Evolutionary conservation across 2,888 invertebrate genomes (phyloP).

Genomic region (Lasiommata megera): DNA sequence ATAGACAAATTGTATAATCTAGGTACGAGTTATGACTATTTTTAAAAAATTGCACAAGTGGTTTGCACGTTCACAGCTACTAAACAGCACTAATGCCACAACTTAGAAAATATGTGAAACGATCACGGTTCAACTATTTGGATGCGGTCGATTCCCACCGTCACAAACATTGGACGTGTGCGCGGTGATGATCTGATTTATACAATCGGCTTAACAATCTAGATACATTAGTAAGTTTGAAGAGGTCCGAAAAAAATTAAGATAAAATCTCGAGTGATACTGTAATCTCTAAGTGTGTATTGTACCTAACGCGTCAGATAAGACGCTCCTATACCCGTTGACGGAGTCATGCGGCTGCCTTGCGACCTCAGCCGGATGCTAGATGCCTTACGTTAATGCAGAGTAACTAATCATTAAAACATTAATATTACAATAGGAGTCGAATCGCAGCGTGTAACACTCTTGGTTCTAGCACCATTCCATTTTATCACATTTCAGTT

Average conservation of each 20-base stretch:
- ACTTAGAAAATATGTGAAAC: slow-evolving; percentile 54
- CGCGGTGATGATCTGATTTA: slow-evolving; percentile 67
- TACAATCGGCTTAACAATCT: slow-evolving; percentile 68
- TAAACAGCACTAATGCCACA: slow-evolving; percentile 67
- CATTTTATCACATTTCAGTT: slow-evolving; percentile 83
- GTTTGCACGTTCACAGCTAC: slow-evolving; percentile 79
- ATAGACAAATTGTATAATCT: slow-evolving; percentile 77
- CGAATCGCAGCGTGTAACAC: slow-evolving; percentile 81
- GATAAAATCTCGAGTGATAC: slow-evolving; percentile 79
- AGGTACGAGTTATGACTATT: slow-evolving; percentile 80
- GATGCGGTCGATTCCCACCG: slow-evolving; percentile 53
- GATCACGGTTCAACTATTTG: slow-evolving; percentile 58
- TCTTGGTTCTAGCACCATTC: slow-evolving; percentile 82
- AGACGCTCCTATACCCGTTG: slow-evolving; percentile 53
- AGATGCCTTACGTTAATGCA: slow-evolving; percentile 77
- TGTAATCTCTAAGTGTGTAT: slow-evolving; percentile 70
- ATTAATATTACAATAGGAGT: slow-evolving; percentile 79
- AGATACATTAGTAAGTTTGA: slow-evolving; percentile 72
- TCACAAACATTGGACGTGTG: slow-evolving; percentile 56
- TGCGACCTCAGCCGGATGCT: slow-evolving; percentile 75
- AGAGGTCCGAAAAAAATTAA: slow-evolving; percentile 69
- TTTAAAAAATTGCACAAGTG: slow-evolving; percentile 79
- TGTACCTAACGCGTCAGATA: slow-evolving; percentile 6
- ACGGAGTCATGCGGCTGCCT: slow-evolving; percentile 46
- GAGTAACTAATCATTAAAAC: slow-evolving; percentile 75